Conservation (phyloP, 2,113 vertebrate species). For the Myxocyprinus asiaticus region DNA sequence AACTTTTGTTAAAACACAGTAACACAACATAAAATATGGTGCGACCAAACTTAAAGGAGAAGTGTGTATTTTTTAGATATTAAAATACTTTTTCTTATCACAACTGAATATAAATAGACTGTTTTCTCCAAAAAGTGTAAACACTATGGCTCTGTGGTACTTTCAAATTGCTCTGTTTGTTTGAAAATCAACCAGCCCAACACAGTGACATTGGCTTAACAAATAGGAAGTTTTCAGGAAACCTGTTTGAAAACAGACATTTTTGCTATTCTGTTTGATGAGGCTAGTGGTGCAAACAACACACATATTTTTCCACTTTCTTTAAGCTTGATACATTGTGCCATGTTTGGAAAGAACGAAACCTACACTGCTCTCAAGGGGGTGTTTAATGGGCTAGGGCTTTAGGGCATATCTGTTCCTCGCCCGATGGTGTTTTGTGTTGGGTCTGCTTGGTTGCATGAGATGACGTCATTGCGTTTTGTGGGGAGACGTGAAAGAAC, state of each 20-base stretch:
- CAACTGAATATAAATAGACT: too few relatives aligned
- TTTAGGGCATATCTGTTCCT: constrained; percentile 47
- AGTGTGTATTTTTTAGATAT: too few relatives aligned
- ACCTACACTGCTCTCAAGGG: constrained; percentile 10
- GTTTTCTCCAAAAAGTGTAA: too few relatives aligned
- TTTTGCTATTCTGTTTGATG: too few relatives aligned
- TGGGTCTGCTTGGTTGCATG: constrained; percentile 37
- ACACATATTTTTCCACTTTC: background rate
- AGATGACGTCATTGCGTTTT: constrained; percentile 61
- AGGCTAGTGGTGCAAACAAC: too few relatives aligned
- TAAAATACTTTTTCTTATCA: too few relatives aligned
- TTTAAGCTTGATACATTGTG: constrained; percentile 17
- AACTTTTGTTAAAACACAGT: constrained; percentile 10
- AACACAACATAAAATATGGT: background rate
- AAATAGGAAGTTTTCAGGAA: too few relatives aligned
- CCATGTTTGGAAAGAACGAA: constrained; percentile 28
- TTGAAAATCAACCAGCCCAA: too few relatives aligned
- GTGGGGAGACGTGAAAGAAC: constrained; percentile 19
- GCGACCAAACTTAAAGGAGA: background rate
- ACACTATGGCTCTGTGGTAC: too few relatives aligned
- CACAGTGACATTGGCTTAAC: too few relatives aligned
- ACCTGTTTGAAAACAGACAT: too few relatives aligned
- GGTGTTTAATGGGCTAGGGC: constrained; percentile 43
- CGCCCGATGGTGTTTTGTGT: constrained; percentile 44
- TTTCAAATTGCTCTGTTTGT: too few relatives aligned